Evolutionary conservation across 1,140 invertebrate species (phyloP).

Genomic region (Geopemphigus sp.): DNA sequence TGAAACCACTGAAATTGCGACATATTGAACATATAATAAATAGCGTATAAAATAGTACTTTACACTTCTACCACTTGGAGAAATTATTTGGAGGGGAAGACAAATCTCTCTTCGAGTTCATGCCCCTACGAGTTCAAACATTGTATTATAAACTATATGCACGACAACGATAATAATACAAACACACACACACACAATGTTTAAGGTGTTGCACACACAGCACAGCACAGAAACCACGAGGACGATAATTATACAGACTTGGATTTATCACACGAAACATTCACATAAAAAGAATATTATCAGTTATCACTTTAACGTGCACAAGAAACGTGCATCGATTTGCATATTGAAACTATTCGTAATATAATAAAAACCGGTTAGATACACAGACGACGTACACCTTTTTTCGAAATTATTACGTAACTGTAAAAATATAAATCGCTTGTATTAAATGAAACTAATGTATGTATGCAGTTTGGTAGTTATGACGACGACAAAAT

Average conservation of each 20-base stretch:
- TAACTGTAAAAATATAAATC: conserved; percentile 6
- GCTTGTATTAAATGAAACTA: not conserved
- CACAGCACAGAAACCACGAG: too few relatives aligned
- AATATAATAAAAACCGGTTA: not conserved
- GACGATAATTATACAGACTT: not conserved
- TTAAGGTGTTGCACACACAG: too few relatives aligned
- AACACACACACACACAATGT: not conserved
- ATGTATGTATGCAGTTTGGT: not conserved
- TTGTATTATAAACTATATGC: not conserved
- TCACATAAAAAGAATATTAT: not conserved
- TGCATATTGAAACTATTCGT: not conserved
- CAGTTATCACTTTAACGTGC: too few relatives aligned
- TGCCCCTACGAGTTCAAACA: too few relatives aligned
- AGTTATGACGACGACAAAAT: conserved; percentile 3
- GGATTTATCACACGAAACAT: not conserved
- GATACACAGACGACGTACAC: not conserved
- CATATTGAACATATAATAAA: too few relatives aligned
- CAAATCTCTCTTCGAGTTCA: too few relatives aligned
- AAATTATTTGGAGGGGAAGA: too few relatives aligned
- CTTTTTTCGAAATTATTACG: not conserved
- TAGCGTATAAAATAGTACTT: too few relatives aligned
- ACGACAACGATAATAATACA: too few relatives aligned
- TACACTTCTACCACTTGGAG: too few relatives aligned
- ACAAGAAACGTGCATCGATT: not conserved
- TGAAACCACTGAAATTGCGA: too few relatives aligned